A percentile compares a stretch with the other conserved stretches of the same genome.
These are phyloP conservation scores for Biston stratarius DNA, from an alignment of 2,888 invertebrate genomes.

Conservation along the genomic window DNA sequence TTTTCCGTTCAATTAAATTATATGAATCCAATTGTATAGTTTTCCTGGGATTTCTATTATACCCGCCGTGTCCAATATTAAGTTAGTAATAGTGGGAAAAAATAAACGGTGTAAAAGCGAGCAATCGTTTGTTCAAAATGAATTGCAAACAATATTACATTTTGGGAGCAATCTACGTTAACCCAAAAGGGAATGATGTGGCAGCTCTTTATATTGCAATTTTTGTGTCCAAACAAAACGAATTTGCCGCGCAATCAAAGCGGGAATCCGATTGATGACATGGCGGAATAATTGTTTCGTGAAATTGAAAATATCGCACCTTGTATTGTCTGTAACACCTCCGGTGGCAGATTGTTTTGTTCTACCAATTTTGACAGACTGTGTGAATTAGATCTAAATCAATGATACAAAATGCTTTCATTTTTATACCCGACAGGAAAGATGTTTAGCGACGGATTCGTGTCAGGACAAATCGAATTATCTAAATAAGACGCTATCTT, in stretches of 20 bases:
- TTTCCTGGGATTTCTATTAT: constrained; percentile 64
- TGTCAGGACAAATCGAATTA: neutral
- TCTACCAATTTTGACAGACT: constrained; percentile 21
- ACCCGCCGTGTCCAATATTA: constrained; percentile 66
- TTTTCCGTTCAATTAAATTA: constrained; percentile 77
- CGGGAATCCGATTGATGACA: constrained; percentile 86
- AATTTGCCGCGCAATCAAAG: constrained; percentile 87
- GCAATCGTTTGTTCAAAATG: constrained; percentile 82
- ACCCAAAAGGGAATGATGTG: constrained; percentile 86
- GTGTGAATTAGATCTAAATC: constrained; percentile 12
- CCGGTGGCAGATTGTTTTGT: constrained; percentile 33
- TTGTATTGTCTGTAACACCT: constrained; percentile 75
- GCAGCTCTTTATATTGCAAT: constrained; percentile 87
- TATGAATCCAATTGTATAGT: constrained; percentile 72
- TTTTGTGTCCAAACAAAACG: constrained; percentile 86
- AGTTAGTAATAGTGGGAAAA: constrained; percentile 67
- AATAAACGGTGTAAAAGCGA: constrained; percentile 78
- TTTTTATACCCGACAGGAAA: neutral
- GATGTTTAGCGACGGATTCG: neutral
- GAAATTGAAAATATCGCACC: constrained; percentile 84
- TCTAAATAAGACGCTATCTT: too few species aligned
- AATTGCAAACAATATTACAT: constrained; percentile 86
- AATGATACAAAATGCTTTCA: neutral
- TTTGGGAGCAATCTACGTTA: constrained; percentile 85
- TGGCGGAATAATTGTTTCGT: constrained; percentile 86